phyloP scores from a whole-genome alignment of 2,113 vertebrate genomes.

The Picathartes gymnocephalus region DNA sequence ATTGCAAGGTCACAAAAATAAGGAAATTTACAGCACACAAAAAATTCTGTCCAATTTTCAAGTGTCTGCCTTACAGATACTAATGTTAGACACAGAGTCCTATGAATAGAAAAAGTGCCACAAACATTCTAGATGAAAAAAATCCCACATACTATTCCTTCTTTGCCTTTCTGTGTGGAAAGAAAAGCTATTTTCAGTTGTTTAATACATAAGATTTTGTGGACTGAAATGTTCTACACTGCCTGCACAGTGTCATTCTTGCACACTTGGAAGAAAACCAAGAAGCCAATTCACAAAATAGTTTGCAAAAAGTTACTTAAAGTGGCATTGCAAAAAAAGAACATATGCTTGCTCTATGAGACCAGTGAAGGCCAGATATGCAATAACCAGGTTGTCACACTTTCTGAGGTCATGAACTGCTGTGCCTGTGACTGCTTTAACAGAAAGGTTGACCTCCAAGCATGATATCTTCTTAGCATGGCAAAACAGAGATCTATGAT shows the following conservation, averaged over 20 bases:
- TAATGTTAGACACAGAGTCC: background rate
- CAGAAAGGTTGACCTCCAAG: background rate
- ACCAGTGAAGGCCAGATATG: background rate
- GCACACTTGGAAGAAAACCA: background rate
- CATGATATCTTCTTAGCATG: background rate
- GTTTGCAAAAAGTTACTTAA: background rate
- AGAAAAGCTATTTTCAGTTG: background rate
- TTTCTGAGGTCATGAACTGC: background rate
- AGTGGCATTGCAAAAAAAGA: background rate
- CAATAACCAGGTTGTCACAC: background rate
- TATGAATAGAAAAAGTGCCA: background rate
- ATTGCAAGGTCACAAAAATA: background rate
- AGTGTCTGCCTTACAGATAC: background rate
- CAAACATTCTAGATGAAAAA: background rate
- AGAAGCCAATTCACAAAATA: background rate
- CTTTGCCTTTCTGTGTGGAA: background rate
- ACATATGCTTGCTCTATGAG: background rate
- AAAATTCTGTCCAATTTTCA: background rate
- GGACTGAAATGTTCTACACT: background rate
- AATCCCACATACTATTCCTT: rapidly evolving
- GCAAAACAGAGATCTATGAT: background rate
- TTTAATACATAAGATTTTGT: background rate
- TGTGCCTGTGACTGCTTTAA: background rate
- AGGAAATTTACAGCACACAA: background rate
- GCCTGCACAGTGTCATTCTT: background rate